These are phyloP conservation scores for Artibeus jamaicensis DNA, from an alignment of 2,797 vertebrate species.

Conservation along the genomic window DNA sequence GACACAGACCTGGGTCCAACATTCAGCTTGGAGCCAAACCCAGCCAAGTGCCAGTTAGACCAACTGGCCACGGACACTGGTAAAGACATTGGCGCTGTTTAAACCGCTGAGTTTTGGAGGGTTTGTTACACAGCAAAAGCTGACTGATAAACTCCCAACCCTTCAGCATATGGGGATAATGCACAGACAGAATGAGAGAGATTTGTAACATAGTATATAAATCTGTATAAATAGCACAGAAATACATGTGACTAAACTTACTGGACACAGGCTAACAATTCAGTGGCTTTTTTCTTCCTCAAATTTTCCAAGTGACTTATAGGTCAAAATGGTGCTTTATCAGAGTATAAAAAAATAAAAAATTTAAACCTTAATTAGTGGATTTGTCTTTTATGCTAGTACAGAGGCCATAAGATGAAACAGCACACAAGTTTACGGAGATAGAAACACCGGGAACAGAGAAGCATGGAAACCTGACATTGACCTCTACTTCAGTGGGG, in stretches of 20 bases:
- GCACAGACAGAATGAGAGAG: background rate
- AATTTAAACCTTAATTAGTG: background rate
- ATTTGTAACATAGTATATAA: background rate
- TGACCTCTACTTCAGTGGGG: background rate
- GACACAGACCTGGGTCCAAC: background rate
- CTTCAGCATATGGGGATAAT: background rate
- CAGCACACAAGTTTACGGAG: background rate
- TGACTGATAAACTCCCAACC: background rate
- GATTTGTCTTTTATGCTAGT: background rate
- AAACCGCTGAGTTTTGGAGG: background rate
- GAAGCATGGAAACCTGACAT: background rate
- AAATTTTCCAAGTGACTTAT: background rate
- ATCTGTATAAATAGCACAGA: background rate
- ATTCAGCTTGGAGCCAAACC: background rate
- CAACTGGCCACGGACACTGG: too few relatives aligned
- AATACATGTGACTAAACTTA: background rate
- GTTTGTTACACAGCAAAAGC: constrained; percentile 1
- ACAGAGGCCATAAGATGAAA: background rate
- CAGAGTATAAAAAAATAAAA: background rate
- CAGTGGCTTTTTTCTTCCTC: background rate
- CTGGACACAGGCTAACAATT: background rate
- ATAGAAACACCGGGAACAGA: background rate
- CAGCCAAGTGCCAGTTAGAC: background rate
- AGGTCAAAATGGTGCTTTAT: constrained; percentile 3
- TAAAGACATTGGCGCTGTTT: background rate